phyloP scores from a whole-genome alignment of 1,140 invertebrate genomes.

The Forficula auricularia region DNA sequence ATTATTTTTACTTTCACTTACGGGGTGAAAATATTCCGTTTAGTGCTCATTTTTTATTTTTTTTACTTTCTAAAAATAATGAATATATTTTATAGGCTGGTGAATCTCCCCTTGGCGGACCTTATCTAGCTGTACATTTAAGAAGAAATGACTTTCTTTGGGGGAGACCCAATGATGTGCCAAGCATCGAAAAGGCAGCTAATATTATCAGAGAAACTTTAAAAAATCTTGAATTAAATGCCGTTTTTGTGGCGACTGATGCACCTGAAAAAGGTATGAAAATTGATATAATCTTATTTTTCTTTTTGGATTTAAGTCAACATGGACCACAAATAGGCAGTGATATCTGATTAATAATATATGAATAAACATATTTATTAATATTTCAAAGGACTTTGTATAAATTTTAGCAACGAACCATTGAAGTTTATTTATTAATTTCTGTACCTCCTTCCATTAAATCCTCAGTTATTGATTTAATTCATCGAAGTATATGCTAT shows the following conservation, averaged over 20 bases:
- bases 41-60: no score
- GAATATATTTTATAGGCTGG: no score
- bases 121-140: slow-evolving; percentile 66
- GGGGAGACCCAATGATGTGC: slow-evolving; percentile 45
- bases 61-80: no score
- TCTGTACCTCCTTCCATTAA: no score
- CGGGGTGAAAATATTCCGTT: no score
- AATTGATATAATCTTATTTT: neutral
- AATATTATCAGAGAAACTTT: slow-evolving; percentile 46
- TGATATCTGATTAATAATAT: neutral
- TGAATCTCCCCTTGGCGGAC: slow-evolving; percentile 34
- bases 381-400: neutral
- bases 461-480: no score
- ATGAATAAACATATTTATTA: neutral
- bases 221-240: slow-evolving; percentile 36
- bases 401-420: no score
- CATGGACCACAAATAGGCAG: slow-evolving; percentile 1
- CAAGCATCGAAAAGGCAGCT: slow-evolving; percentile 48
- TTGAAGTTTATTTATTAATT: no score
- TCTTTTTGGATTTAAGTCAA: slow-evolving; percentile 2
- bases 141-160: slow-evolving; percentile 67
- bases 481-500: no score
- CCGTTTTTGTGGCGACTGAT: slow-evolving; percentile 73
- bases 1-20: no score
- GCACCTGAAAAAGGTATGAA: slow-evolving; percentile 30